Conservation (phyloP, 2,113 vertebrate species). For the Neomonachus schauinslandi region DNA sequence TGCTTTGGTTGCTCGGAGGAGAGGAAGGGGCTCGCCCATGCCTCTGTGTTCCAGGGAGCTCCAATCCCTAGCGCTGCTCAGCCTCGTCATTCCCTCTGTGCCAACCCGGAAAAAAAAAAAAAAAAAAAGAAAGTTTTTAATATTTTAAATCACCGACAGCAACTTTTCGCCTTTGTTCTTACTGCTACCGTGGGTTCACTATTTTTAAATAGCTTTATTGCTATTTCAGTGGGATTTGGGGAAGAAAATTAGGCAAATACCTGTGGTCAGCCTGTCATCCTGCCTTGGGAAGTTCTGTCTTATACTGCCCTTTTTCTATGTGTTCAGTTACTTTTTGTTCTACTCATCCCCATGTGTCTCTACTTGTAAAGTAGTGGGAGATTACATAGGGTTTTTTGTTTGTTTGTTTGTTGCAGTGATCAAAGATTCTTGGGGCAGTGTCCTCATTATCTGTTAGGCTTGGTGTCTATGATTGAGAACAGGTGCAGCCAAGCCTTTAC, state of each 20-base stretch:
- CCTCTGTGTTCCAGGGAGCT: rapidly evolving
- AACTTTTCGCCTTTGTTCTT: neutral
- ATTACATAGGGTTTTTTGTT: neutral
- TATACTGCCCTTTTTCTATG: neutral
- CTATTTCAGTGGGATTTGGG: neutral
- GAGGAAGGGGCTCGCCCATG: rapidly evolving
- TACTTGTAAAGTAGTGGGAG: neutral
- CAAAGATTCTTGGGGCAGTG: conserved; percentile 46
- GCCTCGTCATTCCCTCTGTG: rapidly evolving
- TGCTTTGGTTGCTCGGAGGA: neutral
- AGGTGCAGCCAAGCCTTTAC: neutral
- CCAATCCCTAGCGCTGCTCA: rapidly evolving
- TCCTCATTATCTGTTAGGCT: conserved; percentile 58
- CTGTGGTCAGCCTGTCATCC: neutral
- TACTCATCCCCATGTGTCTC: neutral
- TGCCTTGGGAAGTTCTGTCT: neutral
- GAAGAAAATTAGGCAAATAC: neutral
- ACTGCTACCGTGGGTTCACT: rapidly evolving
- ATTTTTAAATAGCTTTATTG: neutral
- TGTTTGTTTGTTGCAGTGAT: neutral
- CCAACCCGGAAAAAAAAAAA: neutral
- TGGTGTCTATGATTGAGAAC: conserved; percentile 47
- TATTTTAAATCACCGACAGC: neutral
- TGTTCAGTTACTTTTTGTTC: neutral
- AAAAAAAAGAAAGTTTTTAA: neutral